A percentile compares a stretch with the other conserved stretches of the same genome.
phyloP scores from a whole-genome alignment of 2,113 vertebrate genomes.

The Pachycephala philippinensis region DNA sequence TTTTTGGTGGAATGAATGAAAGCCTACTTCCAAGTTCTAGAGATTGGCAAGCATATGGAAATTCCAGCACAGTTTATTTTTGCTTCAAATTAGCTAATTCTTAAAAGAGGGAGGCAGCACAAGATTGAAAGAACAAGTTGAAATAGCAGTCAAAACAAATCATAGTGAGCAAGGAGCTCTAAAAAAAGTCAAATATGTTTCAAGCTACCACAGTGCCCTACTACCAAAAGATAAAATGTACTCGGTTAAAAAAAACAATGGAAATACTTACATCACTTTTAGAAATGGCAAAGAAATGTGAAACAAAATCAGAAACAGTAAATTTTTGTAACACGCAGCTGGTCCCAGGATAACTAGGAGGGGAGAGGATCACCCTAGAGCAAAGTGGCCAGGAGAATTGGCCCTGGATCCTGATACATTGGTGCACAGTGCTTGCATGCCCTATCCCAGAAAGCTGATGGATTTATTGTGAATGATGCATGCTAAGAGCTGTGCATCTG shows the following conservation, averaged over 20 bases:
- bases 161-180: background rate
- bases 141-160: slow-evolving; percentile 5
- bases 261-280: background rate
- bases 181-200: background rate
- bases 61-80: background rate
- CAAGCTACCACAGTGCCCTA: background rate
- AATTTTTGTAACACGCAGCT: background rate
- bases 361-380: background rate
- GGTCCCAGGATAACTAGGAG: background rate
- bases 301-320: background rate
- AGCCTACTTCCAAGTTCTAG: background rate
- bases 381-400: background rate
- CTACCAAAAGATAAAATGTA: background rate
- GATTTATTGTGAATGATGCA: background rate
- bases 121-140: background rate
- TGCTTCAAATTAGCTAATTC: background rate
- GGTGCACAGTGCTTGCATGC: background rate
- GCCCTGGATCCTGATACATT: background rate
- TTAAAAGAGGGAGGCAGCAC: background rate
- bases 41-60: background rate
- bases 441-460: background rate
- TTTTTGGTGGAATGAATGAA: background rate
- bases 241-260: background rate
- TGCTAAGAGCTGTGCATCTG: background rate
- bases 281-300: background rate